phyloP scores from a whole-genome alignment of 2,888 invertebrate genomes.

The Dusona sp. region DNA sequence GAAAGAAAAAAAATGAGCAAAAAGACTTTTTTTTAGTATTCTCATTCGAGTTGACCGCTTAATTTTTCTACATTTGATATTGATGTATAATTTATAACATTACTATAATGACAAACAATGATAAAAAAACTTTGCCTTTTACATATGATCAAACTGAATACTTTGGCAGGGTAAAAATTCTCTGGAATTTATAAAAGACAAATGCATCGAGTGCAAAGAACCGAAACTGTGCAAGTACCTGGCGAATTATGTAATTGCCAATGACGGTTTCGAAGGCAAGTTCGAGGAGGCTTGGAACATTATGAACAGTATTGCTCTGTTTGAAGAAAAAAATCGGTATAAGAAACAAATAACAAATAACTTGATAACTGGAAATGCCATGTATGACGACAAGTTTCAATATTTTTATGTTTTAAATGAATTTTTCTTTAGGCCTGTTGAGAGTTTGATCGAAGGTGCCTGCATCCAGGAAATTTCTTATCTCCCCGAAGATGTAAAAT shows the following conservation, averaged over 20 bases:
- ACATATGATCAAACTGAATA: not conserved
- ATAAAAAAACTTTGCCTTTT: too few species aligned
- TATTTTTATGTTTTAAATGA: not conserved
- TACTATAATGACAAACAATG: too few species aligned
- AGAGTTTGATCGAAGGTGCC: conserved; percentile 79
- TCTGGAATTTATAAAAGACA: conserved; percentile 86
- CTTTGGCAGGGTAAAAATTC: conserved; percentile 85
- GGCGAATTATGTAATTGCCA: conserved; percentile 88
- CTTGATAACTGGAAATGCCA: too few species aligned
- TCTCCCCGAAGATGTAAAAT: conserved; percentile 76
- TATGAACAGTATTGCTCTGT: conserved; percentile 80
- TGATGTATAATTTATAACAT: too few species aligned
- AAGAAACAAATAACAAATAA: conserved; percentile 41
- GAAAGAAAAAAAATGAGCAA: not conserved
- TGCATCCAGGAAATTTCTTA: conserved; percentile 81
- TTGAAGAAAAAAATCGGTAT: conserved; percentile 77
- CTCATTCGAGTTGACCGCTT: too few species aligned
- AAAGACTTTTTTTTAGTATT: not conserved
- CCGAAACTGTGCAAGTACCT: conserved; percentile 88
- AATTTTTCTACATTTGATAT: too few species aligned
- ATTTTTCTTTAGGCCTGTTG: conserved; percentile 69
- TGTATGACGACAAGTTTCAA: too few species aligned
- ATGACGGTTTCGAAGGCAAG: conserved; percentile 81
- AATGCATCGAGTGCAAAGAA: conserved; percentile 87
- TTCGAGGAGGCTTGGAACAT: conserved; percentile 84